A percentile compares a stretch with the other conserved stretches of the same genome.
Evolutionary conservation across 37 sponge, comb jelly and placozoan genomes (phyloP).

Genomic region (Ianthella basta): DNA sequence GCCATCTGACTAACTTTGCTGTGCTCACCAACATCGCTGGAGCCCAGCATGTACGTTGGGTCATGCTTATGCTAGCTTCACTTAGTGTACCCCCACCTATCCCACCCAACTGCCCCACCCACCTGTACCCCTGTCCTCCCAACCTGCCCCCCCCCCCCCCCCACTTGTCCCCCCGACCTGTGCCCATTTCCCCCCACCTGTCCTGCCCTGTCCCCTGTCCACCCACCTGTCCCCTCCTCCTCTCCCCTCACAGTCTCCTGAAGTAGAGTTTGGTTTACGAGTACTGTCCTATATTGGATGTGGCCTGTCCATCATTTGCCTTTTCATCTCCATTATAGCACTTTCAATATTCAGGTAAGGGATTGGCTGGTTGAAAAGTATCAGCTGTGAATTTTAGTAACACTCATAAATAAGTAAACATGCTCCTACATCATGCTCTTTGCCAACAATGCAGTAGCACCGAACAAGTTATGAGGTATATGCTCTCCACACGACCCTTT

Average conservation of each 20-base stretch:
- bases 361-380: neutral
- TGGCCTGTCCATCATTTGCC: constrained; percentile 60
- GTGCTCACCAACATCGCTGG: constrained; percentile 5
- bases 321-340: constrained; percentile 50
- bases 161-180: no score
- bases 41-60: constrained; percentile 1
- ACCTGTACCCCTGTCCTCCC: no score
- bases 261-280: constrained; percentile 19
- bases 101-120: no score
- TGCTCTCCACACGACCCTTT: no score
- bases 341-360: constrained; percentile 55
- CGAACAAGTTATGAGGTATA: no score
- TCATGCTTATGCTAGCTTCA: no score
- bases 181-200: no score
- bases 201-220: no score
- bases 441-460: no score
- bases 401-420: neutral
- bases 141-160: no score
- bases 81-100: no score
- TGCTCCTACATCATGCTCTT: neutral
- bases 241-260: neutral
- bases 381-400: neutral
- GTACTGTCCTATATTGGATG: constrained; percentile 67
- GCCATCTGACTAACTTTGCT: constrained; percentile 26
- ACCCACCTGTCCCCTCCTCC: no score